Evolutionary conservation across 2,888 invertebrate species (phyloP), one percentile per base, ranked within the genome.

Genomic region (Watsonalla binaria): DNA sequence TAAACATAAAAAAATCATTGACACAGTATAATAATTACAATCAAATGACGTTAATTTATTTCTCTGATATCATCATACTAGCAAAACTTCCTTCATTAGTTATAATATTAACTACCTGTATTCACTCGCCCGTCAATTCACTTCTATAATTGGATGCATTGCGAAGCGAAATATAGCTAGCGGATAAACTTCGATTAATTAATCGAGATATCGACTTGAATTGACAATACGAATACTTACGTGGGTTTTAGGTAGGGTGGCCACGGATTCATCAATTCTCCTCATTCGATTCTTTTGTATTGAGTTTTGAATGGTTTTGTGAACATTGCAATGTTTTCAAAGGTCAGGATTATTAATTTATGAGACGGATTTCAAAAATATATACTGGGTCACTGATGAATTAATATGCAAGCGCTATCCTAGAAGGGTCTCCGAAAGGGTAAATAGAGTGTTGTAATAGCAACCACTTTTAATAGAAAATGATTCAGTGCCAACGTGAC

Each of bases 151-250:
- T 48, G 48, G 48, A 48, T 35, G 13, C 35, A 47, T 47, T 47
- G 47, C 48, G 48, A 14, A 48, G 35, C 48, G 48, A 48, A 48
- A 48, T 48, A 48, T 48, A 35, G 48, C 48, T 49, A 34, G 39
- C 49, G 48, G 48, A 48, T 48, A 48, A 42, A 48, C 48, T 48
- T 14, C 11, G 37, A 35, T 48, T 48, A 48, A 48, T 48, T 48
- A 48, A 48, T 48, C 48, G 48, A 48, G 48, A 48, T 47, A 48
- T 48, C 48, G 48, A 48, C 8, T 48, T 48, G 35, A 48, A 48
- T 48, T 48, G 48, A 48, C 48, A 48, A 48, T 48, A 48, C 48
- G 37, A 14, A 9, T 48, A 48, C 35, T 48, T 48, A 48, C 35
- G 35, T 33, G 35, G n/a, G 35, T 48, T 13, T 37, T 35, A 14